These are phyloP conservation scores for Amphiprion percula DNA, from an alignment of 2,113 vertebrate species.

Conservation along the genomic window DNA sequence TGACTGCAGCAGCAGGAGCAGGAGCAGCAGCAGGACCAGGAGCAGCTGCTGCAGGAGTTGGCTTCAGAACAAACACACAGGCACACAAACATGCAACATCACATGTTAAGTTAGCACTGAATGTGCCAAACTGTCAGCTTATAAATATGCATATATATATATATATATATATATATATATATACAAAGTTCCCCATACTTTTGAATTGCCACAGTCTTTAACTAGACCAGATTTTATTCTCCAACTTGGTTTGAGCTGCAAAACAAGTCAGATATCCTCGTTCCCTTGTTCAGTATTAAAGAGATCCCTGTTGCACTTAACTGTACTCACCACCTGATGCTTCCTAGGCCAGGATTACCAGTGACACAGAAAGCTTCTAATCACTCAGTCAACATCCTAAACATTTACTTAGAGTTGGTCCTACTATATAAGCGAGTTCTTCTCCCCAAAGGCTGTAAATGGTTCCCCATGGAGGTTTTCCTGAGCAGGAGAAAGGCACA, in stretches of 20 bases:
- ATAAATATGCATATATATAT: neutral
- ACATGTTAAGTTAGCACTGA: constrained; percentile 3
- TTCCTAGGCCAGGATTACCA: constrained; percentile 58
- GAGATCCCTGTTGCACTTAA: constrained; percentile 33
- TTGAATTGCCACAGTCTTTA: neutral
- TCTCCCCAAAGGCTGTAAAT: constrained; percentile 38
- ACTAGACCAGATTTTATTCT: neutral
- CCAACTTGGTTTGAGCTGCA: neutral
- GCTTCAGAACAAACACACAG: constrained; percentile 56
- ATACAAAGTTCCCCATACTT: neutral
- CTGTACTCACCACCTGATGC: constrained; percentile 74
- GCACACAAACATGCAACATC: constrained; percentile 24
- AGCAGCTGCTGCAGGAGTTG: constrained; percentile 33
- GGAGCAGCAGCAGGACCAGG: constrained; percentile 53
- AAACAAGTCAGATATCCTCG: constrained; percentile 12
- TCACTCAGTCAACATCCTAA: constrained; percentile 41
- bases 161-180: no score
- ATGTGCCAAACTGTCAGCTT: neutral
- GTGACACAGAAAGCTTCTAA: constrained; percentile 64
- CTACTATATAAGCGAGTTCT: constrained; percentile 17
- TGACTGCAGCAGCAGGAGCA: constrained; percentile 49
- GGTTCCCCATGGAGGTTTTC: constrained; percentile 36
- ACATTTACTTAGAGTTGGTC: constrained; percentile 32
- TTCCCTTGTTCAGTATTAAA: neutral
- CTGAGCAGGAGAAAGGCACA: constrained; percentile 47